Evolutionary conservation across 2,113 vertebrate genomes (phyloP), one percentile per base, ranked within the genome.

Genomic region (Sorex fumeus): DNA sequence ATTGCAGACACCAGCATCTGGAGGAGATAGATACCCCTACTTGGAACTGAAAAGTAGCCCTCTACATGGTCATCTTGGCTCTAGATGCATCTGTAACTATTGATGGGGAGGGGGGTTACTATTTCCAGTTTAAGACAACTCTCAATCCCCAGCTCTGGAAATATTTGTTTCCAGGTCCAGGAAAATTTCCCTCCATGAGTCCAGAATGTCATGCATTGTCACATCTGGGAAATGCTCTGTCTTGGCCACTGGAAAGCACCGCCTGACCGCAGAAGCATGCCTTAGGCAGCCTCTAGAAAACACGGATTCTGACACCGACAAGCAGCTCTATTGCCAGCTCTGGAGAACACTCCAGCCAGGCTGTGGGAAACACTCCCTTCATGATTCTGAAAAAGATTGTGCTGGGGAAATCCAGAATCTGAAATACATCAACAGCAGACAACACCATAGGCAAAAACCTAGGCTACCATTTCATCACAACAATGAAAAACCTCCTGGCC

Each of bases 81-180:
- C 23, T 85, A 36, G 71, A 80, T 75, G 80, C 69, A 66, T 74
- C 66, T 69, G 8, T 69, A 21, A 16, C 43, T n/a, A 30, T 27
- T 3, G 87, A 30, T 47, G 47, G 21, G 12, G 10, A 3, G 21
- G 11, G 0, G 25, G 27, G 64, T 6, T 32, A 12, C 27, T 77
- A 18, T 40, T 91, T 78, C 64, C 36, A 12, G 8, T 16, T 83
- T 82, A 76, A 88, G 75, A 79, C 75, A 83, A 84, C 5, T 84
- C 74, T 75, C 34, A 66, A 12, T 47, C 36, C 12, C 34, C 60
- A 84, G 10, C 15, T 93, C 70, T 76, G 43, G 76, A 92, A 90
- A 67, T 71, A 43, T 67, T 12, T 25, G 3, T 43, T 80, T 70
- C 40, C 23, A 45, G 25, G 40, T 36, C 23, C 77, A n/a, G 57